phyloP scores from a whole-genome alignment of 2,888 invertebrate species.

The Frankliniella fusca region DNA sequence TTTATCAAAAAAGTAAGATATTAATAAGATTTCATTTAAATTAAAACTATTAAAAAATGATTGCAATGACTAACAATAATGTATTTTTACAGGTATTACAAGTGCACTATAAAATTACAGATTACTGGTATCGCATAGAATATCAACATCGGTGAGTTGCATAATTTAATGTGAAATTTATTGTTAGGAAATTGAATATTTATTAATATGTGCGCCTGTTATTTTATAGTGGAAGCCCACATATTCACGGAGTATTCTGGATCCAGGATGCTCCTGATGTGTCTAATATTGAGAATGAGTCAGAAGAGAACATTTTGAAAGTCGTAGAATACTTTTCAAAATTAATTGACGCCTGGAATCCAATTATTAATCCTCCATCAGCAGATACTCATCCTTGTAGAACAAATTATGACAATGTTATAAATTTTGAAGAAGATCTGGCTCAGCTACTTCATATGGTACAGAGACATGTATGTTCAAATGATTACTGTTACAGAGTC shows the following conservation, averaged over 20 bases:
- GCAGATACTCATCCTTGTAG: conserved; percentile 34
- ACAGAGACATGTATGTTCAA: conserved; percentile 32
- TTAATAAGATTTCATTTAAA: too few species aligned
- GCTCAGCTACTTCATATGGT: background rate
- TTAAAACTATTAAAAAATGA: too few species aligned
- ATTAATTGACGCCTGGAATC: conserved; percentile 34
- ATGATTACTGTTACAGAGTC: conserved; percentile 31
- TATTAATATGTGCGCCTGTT: too few species aligned
- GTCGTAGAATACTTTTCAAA: conserved; percentile 31
- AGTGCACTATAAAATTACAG: too few species aligned
- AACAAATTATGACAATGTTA: conserved; percentile 7
- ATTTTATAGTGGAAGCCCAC: conserved; percentile 34
- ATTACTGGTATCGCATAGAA: too few species aligned
- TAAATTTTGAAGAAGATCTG: conserved; percentile 27
- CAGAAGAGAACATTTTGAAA: conserved; percentile 18
- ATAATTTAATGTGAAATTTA: too few species aligned
- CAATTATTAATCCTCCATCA: conserved; percentile 28
- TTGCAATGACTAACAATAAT: too few species aligned
- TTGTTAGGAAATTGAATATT: too few species aligned
- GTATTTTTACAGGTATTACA: too few species aligned
- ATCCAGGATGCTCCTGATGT: conserved; percentile 35
- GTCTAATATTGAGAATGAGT: too few species aligned
- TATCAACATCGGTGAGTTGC: too few species aligned
- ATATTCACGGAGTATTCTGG: conserved; percentile 37
- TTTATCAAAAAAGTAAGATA: too few species aligned